Percentiles rank a stretch among this genome's conserved stretches.
Evolutionary conservation across 2,797 vertebrate genomes (phyloP).

Genomic region (Cuculus canorus): DNA sequence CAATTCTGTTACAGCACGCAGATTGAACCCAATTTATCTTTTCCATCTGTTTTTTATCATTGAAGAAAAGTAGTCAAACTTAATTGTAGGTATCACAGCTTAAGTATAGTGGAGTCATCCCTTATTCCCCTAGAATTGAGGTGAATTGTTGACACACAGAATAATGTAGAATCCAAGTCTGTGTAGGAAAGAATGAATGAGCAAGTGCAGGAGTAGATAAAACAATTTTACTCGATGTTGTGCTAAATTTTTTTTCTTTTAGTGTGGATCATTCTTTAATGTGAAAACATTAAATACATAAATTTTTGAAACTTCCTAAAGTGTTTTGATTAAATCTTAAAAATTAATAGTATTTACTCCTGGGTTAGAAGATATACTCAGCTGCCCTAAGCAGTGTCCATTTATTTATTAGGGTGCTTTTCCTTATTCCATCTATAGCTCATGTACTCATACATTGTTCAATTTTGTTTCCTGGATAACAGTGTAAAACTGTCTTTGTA

Average conservation of each 20-base stretch:
- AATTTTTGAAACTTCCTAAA: neutral
- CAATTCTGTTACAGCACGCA: neutral
- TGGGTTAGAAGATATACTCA: neutral
- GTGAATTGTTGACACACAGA: neutral
- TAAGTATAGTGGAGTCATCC: neutral
- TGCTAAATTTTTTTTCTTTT: neutral
- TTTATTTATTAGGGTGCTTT: neutral
- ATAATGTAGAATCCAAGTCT: neutral
- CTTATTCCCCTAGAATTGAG: neutral
- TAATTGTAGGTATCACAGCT: neutral
- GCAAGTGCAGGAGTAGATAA: neutral
- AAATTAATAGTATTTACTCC: neutral
- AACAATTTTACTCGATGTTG: neutral
- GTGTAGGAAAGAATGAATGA: neutral
- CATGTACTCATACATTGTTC: neutral
- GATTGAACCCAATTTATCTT: constrained; percentile 1
- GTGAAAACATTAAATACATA: accelerated
- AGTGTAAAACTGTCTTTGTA: neutral
- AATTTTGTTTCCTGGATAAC: neutral
- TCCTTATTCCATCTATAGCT: neutral
- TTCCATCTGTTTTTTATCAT: neutral
- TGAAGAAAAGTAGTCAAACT: neutral
- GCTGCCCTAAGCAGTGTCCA: neutral
- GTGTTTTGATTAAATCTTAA: neutral
- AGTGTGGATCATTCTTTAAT: neutral